Evolutionary conservation across 2,113 vertebrate genomes (phyloP).

Genomic region (Typhlomys cinereus): DNA sequence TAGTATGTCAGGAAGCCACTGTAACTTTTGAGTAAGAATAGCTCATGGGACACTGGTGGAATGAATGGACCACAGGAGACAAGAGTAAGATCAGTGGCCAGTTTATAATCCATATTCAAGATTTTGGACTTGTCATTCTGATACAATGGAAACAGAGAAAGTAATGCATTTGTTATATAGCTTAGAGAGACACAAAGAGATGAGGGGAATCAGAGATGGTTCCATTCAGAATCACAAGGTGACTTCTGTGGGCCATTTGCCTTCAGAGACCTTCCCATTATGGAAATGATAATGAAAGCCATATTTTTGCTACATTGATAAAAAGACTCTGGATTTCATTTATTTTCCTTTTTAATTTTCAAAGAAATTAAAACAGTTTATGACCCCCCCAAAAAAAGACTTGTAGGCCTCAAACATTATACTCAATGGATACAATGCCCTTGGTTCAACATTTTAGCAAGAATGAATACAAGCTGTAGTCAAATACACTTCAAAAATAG

Average conservation of each 20-base stretch:
- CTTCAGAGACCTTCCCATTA: background rate
- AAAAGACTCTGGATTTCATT: background rate
- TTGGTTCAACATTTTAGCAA: background rate
- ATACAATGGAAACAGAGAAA: background rate
- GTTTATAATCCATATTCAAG: background rate
- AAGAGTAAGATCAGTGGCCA: background rate
- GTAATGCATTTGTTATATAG: background rate
- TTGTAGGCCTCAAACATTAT: background rate
- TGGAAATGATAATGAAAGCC: conserved; percentile 16
- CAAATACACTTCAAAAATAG: background rate
- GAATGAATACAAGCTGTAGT: background rate
- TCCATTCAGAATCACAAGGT: background rate
- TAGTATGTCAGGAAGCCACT: background rate
- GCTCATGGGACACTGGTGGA: background rate
- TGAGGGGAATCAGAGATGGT: background rate
- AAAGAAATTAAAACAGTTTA: conserved; percentile 27
- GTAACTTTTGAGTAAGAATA: background rate
- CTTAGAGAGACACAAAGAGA: background rate
- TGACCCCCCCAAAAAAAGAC: background rate
- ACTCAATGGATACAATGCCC: background rate
- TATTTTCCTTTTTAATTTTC: conserved; percentile 1
- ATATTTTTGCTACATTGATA: background rate
- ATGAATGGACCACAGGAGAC: background rate
- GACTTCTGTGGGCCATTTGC: background rate
- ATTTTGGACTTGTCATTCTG: background rate